Base-by-base conservation (phyloP, 1,140 invertebrate genomes). In the Monochamus saltuarius region DNA sequence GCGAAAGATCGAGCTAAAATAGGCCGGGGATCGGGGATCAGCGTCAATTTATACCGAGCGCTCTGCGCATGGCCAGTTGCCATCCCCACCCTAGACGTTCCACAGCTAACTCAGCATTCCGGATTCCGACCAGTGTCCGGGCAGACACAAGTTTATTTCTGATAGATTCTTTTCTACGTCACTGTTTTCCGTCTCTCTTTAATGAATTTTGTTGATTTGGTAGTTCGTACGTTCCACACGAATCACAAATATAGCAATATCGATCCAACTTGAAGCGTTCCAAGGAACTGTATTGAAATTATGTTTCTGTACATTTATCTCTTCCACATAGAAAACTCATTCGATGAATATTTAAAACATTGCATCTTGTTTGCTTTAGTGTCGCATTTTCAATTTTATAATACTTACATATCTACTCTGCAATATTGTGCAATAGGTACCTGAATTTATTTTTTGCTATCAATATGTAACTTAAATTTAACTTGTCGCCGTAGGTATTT, bases 1-100 rank as follows among this genome's bases (percentile, higher is more conserved):
- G 46, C 50, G 50, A 60, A 34, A 42, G 47, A 56, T 57, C 54
- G 43, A 62, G 53, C 54, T 57, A 45, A 52, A 62, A 62, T 62
- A 29, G 60, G 60, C 16, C 29, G 29, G 47, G n/a, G 8, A 17
- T 13, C 10, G 37, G 16, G 19, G 4, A 36, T 19, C 19, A 13
- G 9, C 38, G 17, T n/a, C 22, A 9, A 9, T 56, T 43, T 56
- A 56, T 56, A 56, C 39, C 2, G 2, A 29, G 2, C 22, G 2
- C 22, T 29, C 40, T 42, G 40, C 40, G 40, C 40, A 42, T 13
- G 22, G 22, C 22, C 16, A 2, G 40, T 42, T 17, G 40, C 40
- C 40, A 42, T 17, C n/a, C n/a, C 40, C 40, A 3, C n/a, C 40
- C 16, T 42, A 13, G 16, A 17, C 40, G 16, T 42, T 42, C 40